These are phyloP conservation scores for Drosophila neocordata DNA, from an alignment of 1,140 invertebrate genomes.

Conservation along the genomic window DNA sequence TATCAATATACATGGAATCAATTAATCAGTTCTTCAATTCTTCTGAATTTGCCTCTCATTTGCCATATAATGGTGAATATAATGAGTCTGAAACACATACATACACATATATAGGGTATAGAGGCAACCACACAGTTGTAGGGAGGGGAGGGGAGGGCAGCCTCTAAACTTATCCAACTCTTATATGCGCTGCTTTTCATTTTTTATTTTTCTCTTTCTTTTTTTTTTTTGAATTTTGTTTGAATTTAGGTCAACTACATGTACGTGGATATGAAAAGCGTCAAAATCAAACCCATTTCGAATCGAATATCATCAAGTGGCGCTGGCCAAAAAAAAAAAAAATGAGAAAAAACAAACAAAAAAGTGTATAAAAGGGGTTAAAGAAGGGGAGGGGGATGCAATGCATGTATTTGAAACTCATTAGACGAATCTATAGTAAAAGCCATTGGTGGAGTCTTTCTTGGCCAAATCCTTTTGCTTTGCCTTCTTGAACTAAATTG, in stretches of 20 bases:
- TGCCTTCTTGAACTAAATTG: constrained; percentile 61
- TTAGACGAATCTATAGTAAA: constrained; percentile 44
- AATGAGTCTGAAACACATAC: no score
- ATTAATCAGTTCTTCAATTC: no score
- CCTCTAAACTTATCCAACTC: no score
- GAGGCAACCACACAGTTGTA: no score
- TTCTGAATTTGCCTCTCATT: no score
- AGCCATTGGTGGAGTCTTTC: constrained; percentile 33
- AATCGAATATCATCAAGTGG: constrained; percentile 6
- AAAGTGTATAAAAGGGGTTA: constrained; percentile 1
- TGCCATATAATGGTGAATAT: no score
- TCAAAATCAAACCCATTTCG: constrained; percentile 7
- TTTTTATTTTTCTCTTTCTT: not conserved
- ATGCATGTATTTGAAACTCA: constrained; percentile 73
- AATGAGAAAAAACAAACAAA: no score
- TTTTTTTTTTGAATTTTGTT: not conserved
- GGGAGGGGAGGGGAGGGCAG: no score
- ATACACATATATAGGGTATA: no score
- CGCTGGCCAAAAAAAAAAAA: constrained; percentile 3
- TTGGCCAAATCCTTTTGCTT: constrained; percentile 27
- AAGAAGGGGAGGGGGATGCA: not conserved
- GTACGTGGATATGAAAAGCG: constrained; percentile 5
- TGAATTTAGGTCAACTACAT: constrained; percentile 6
- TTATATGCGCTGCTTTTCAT: not conserved
- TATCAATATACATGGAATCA: no score